Evolutionary conservation across 2,888 invertebrate species (phyloP).

Genomic region (Trypoxylon attenuatum): DNA sequence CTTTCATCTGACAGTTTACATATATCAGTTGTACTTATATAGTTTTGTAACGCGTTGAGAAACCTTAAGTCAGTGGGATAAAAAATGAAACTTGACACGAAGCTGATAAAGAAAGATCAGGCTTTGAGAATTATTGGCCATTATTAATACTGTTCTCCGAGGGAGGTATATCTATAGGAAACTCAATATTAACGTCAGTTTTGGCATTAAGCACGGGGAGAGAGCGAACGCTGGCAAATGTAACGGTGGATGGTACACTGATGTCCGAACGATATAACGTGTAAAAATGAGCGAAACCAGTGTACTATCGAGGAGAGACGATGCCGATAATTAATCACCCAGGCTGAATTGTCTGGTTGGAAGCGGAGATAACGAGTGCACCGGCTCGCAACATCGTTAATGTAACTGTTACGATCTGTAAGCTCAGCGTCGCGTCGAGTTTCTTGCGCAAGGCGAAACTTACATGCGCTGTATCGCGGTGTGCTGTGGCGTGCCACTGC

Average conservation of each 20-base stretch:
- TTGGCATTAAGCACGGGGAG: background rate
- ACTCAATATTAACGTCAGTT: background rate
- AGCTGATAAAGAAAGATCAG: too few relatives aligned
- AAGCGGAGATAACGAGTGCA: background rate
- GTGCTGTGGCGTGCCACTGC: constrained; percentile 19
- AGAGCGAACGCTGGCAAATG: too few relatives aligned
- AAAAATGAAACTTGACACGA: too few relatives aligned
- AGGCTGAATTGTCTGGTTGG: background rate
- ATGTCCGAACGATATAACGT: constrained; percentile 33
- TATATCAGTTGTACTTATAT: too few relatives aligned
- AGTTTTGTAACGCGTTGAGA: too few relatives aligned
- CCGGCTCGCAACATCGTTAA: constrained; percentile 37
- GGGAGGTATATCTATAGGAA: too few relatives aligned
- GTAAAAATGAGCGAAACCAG: too few relatives aligned
- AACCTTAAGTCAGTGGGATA: too few relatives aligned
- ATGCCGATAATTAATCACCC: background rate
- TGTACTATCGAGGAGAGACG: background rate
- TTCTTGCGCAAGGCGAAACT: constrained; percentile 35
- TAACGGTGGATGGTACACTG: too few relatives aligned
- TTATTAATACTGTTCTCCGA: too few relatives aligned
- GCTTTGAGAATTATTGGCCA: too few relatives aligned
- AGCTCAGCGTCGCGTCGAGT: constrained; percentile 6
- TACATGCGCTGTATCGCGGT: constrained; percentile 20
- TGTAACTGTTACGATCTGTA: constrained; percentile 55
- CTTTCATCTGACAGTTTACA: too few relatives aligned